Base-by-base conservation (phyloP, 2,888 invertebrate species). In the Caenorhabditis auriculariae region DNA sequence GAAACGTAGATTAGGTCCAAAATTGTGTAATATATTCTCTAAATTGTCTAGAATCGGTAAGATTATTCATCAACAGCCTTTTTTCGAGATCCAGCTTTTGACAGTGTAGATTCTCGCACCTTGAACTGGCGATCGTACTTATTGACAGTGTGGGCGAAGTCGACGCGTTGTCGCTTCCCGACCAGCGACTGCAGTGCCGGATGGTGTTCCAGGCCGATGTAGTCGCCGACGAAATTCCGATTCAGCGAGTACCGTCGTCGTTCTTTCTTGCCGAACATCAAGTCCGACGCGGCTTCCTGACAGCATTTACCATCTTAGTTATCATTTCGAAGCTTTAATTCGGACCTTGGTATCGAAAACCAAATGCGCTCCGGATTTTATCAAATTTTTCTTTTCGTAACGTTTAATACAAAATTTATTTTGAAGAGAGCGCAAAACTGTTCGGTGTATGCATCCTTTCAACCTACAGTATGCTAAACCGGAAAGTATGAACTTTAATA, bases 81-180 rank as follows among this genome's bases (percentile, higher is more conserved):
- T n/a, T n/a, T n/a, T n/a, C n/a, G 23, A 23, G 44, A 43, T 12
- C 24, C 26, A 15, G n/a, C n/a, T n/a, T n/a, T n/a, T n/a, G n/a
- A n/a, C n/a, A n/a, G n/a, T n/a, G n/a, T n/a, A n/a, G n/a, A n/a
- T n/a, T n/a, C n/a, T n/a, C 59, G 9, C 69, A 87, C 87, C 85
- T 87, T 87, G 76, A 88, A 88, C 52, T 87, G 81, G 47, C 88
- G 82, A 78, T 88, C 88, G 82, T 86, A 88, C 80, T 88, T 88
- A 70, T 84, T 85, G 38, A 88, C 87, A 37, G 86, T 85, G 76
- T 87, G 86, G 28, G 88, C 87, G 82, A 88, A 88, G 60, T 86
- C 84, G n/a, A 88, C 85, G 67, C 87, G 85, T 74, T 88, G 88
- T 42, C 88, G 82, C 69, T 87, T 86, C 24, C 87, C 88, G 38